Evolutionary conservation across 2,113 vertebrate species (phyloP).

Genomic region (Alligator sinensis): DNA sequence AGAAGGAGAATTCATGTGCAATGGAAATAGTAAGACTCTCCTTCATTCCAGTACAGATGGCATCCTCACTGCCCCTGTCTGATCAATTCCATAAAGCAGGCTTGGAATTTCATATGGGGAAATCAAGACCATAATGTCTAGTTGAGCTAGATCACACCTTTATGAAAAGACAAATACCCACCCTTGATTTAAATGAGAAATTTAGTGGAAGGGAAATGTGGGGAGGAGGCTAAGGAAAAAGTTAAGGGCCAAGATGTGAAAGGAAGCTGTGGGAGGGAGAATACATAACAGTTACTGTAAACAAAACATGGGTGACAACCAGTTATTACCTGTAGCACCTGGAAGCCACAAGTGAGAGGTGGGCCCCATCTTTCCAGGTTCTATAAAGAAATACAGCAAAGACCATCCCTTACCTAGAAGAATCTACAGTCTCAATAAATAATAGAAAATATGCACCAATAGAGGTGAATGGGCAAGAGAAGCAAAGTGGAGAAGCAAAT

Average conservation of each 20-base stretch:
- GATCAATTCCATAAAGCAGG: neutral
- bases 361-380: neutral
- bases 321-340: neutral
- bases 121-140: neutral
- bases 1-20: neutral
- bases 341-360: neutral
- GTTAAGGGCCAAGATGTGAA: neutral
- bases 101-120: neutral
- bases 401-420: neutral
- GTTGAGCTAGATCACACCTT: neutral
- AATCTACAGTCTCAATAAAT: neutral
- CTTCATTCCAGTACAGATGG: neutral
- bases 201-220: slow-evolving; percentile 9
- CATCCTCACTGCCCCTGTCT: neutral
- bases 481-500: neutral
- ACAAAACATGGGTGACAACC: too few relatives aligned
- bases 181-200: slow-evolving; percentile 24
- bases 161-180: neutral
- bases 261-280: slow-evolving; percentile 39
- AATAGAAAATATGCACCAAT: neutral
- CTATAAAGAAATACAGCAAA: neutral
- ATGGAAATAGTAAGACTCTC: neutral
- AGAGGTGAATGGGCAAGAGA: neutral
- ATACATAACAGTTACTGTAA: neutral
- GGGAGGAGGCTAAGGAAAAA: slow-evolving; percentile 30